A percentile compares a stretch with the other conserved stretches of the same genome.
Evolutionary conservation across 2,797 vertebrate genomes (phyloP).

Genomic region (Sebastes cheni): DNA sequence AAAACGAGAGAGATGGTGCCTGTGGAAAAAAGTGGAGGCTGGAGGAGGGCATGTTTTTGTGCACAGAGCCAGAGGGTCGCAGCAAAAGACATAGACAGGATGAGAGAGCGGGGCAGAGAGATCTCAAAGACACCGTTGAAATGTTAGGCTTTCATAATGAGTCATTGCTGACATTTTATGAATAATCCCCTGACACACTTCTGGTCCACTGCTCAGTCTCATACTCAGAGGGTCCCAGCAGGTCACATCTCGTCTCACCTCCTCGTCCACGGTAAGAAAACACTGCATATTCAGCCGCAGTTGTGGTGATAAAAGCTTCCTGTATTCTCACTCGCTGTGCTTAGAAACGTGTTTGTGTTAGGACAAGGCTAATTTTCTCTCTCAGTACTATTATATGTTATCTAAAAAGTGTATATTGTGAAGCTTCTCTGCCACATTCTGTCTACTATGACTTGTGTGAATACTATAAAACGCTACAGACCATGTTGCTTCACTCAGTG

Average conservation of each 20-base stretch:
- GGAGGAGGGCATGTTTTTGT: conserved; percentile 13
- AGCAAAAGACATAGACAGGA: not conserved
- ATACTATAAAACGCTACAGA: not conserved
- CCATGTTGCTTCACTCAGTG: not conserved
- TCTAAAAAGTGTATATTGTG: not conserved
- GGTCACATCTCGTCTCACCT: conserved; percentile 37
- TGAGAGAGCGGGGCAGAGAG: not conserved
- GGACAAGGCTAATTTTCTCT: not conserved
- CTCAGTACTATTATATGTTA: not conserved
- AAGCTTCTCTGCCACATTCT: not conserved
- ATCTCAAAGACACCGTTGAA: not conserved
- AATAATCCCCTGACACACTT: conserved; percentile 57
- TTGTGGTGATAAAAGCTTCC: not conserved
- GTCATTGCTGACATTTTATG: conserved; percentile 72
- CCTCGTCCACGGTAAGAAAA: conserved; percentile 54
- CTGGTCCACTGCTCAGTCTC: conserved; percentile 63
- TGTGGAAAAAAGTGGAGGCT: conserved; percentile 70
- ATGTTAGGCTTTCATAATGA: conserved; percentile 61
- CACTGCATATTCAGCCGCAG: not conserved
- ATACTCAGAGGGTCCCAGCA: conserved; percentile 66
- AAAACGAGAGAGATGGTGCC: conserved; percentile 37
- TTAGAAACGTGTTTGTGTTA: not conserved
- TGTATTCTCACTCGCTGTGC: not conserved
- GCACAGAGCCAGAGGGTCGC: conserved; percentile 40
- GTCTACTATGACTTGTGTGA: not conserved